Conservation (phyloP, 1,140 invertebrate genomes). For the Helicoverpa armigera region DNA sequence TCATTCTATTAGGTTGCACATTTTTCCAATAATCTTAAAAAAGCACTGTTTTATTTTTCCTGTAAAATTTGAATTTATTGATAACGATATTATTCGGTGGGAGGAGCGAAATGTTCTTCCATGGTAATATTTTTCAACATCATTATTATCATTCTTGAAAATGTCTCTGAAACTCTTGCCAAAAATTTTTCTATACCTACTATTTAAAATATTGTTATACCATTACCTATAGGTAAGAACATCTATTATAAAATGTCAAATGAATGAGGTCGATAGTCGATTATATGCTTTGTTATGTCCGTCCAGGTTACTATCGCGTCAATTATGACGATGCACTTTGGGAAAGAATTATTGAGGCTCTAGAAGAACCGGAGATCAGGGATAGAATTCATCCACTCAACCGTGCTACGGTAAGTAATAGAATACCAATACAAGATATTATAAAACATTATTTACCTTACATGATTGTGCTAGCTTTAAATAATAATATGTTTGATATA, state of each 20-base stretch:
- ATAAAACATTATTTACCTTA: background rate
- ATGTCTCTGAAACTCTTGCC: too few species aligned
- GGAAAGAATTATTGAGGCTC: conserved; percentile 83
- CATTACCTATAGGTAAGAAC: background rate
- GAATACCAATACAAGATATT: background rate
- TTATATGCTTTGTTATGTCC: conserved; percentile 31
- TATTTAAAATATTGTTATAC: too few species aligned
- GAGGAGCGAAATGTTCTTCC: too few species aligned
- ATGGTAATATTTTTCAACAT: too few species aligned
- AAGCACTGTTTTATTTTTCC: too few species aligned
- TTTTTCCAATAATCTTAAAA: too few species aligned
- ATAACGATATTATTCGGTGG: too few species aligned
- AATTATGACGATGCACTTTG: conserved; percentile 88
- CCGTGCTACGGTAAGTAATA: conserved; percentile 87
- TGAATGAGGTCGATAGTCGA: background rate
- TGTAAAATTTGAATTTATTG: too few species aligned
- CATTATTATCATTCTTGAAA: too few species aligned
- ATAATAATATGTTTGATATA: background rate
- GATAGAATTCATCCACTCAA: conserved; percentile 87
- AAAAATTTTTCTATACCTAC: too few species aligned
- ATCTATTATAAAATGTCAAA: background rate
- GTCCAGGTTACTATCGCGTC: conserved; percentile 89
- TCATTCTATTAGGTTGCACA: too few species aligned
- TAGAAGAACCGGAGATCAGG: conserved; percentile 77
- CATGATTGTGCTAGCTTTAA: too few species aligned